phyloP scores from a whole-genome alignment of 2,113 vertebrate species.

The Columbina picui region DNA sequence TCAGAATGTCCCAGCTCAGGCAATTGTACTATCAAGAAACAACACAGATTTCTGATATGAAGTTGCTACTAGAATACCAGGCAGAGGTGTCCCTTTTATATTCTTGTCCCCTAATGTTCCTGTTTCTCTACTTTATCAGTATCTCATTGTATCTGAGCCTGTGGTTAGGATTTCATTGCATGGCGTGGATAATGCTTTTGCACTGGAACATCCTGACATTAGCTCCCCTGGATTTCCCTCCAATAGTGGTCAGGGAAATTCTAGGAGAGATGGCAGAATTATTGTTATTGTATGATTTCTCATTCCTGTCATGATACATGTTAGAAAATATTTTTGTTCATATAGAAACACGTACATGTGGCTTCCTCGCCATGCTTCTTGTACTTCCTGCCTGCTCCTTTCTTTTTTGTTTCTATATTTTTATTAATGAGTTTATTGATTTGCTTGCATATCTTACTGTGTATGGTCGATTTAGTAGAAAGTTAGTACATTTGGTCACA shows the following conservation, averaged over 20 bases:
- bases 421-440: background rate
- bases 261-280: background rate
- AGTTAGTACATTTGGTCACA: background rate
- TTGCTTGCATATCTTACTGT: background rate
- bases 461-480: background rate
- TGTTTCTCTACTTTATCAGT: background rate
- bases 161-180: background rate
- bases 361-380: background rate
- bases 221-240: rapidly evolving
- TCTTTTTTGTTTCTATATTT: background rate
- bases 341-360: rapidly evolving
- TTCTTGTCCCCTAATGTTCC: background rate
- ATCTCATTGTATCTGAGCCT: background rate
- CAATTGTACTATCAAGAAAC: background rate
- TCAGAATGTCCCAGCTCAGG: background rate
- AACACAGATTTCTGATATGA: background rate
- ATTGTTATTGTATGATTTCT: background rate
- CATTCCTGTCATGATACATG: background rate
- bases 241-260: background rate
- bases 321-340: background rate
- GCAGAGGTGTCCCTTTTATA: background rate
- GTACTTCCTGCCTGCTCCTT: background rate
- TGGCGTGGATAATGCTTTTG: background rate
- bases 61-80: background rate
- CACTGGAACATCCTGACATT: background rate